Evolutionary conservation across 2,113 vertebrate genomes (phyloP), one percentile per base, ranked within the genome.

Genomic region (Athene noctua): DNA sequence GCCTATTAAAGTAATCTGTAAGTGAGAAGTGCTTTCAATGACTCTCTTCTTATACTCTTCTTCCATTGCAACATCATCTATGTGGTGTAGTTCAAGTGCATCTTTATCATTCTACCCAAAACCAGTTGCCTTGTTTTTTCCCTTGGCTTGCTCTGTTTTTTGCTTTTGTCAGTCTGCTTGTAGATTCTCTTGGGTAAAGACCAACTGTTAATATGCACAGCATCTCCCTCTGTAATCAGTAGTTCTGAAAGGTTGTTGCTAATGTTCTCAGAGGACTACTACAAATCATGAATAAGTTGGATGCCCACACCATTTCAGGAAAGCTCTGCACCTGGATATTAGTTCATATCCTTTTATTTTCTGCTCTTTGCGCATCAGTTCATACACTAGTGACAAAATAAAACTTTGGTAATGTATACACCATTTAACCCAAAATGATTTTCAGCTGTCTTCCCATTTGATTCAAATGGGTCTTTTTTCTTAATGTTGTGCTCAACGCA

Each of bases 151-250:
- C 27, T 93, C 65, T 57, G 18, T 91, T 96, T 73, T 75, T 78
- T 88, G 29, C 88, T 96, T 97, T 96, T 97, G 49, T 94, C 88
- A 96, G 94, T 86, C 96, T 96, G 94, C 92, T 84, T 85, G 88
- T 63, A 88, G 78, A 93, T 95, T 87, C 97, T 97, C 85, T 65
- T 4, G 14, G 92, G 97, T 95, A 85, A 95, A 94, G 93, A 93
- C 70, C 89, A 97, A 92, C 96, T 97, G 90, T 98, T 99, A 98
- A 98, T 96, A 99, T 98, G 97, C 98, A 97, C 83, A 97, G 90
- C 96, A 68, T 96, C 92, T 96, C 96, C 68, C 91, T 96, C 90
- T 97, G 96, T 96, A 98, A 98, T 99, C 98, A 98, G 98, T 97
- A 91, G 95, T 96, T 98, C 94, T 98, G 97, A 98, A 98, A 98